These are phyloP conservation scores for Leucosticte australis DNA, from an alignment of 2,113 vertebrate species.

Conservation along the genomic window DNA sequence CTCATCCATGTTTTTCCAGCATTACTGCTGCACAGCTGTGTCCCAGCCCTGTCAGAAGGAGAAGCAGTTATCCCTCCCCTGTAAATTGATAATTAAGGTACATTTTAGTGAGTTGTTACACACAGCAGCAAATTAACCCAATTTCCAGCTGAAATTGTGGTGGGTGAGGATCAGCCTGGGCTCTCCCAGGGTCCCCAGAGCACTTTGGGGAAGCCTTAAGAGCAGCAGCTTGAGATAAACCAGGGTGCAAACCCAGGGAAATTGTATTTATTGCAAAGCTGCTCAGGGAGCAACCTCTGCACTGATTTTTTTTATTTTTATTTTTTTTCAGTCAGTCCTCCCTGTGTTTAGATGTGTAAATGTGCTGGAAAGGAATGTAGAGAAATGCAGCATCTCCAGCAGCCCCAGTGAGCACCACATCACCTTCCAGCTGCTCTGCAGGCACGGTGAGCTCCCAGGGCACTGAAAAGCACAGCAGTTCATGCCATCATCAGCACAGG, in stretches of 20 bases:
- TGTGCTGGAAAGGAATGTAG: conserved; percentile 85
- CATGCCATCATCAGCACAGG: neutral
- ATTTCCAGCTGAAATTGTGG: neutral
- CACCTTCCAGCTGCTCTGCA: conserved; percentile 87
- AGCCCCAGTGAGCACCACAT: conserved; percentile 59
- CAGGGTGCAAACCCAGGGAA: neutral
- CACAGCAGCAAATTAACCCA: neutral
- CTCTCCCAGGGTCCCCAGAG: neutral
- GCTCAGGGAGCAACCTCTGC: neutral
- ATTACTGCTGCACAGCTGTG: conserved; percentile 73
- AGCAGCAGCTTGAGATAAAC: neutral
- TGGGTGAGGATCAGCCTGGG: neutral
- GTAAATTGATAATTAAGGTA: conserved; percentile 90
- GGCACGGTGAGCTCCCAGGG: conserved; percentile 79
- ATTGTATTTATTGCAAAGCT: neutral
- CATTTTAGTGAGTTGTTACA: neutral
- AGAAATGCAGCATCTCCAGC: conserved; percentile 84
- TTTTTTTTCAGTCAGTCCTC: conserved; percentile 78
- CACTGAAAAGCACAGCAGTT: neutral
- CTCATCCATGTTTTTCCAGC: conserved; percentile 86
- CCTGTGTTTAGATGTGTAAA: conserved; percentile 85
- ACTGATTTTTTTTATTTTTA: neutral
- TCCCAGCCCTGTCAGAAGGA: conserved; percentile 23
- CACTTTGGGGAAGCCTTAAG: neutral
- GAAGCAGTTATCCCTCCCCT: conserved; percentile 63